Conservation (phyloP, 2,797 vertebrate species). For the Falco peregrinus region DNA sequence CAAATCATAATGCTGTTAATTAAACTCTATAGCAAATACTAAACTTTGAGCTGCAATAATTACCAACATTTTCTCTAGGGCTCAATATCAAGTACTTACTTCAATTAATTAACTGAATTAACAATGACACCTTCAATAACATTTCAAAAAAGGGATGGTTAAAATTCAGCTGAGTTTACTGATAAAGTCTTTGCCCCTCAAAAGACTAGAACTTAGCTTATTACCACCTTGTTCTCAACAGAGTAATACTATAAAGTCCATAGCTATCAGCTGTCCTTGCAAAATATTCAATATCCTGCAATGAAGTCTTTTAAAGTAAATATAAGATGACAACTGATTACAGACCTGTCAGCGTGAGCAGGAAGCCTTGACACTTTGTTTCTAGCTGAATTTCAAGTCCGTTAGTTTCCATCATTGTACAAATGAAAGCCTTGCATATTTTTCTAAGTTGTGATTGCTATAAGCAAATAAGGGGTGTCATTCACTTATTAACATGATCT, state of each 20-base stretch:
- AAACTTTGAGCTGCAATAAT: slow-evolving; percentile 13
- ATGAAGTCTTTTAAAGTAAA: slow-evolving; percentile 51
- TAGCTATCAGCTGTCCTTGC: background rate
- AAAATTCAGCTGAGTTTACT: background rate
- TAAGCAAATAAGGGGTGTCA: slow-evolving; percentile 40
- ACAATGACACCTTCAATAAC: background rate
- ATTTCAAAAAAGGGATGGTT: background rate
- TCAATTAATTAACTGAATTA: slow-evolving; percentile 11
- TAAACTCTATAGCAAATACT: slow-evolving; percentile 19
- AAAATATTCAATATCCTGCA: slow-evolving; percentile 51
- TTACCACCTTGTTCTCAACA: slow-evolving; percentile 16
- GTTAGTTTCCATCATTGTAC: slow-evolving; percentile 55
- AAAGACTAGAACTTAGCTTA: background rate
- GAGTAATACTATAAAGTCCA: slow-evolving; percentile 12
- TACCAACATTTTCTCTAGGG: slow-evolving; percentile 4
- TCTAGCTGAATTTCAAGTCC: slow-evolving; percentile 34
- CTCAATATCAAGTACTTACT: slow-evolving; percentile 9
- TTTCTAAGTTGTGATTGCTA: background rate
- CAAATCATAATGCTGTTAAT: slow-evolving; percentile 7
- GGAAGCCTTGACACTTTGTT: slow-evolving; percentile 42
- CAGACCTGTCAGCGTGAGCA: slow-evolving; percentile 53
- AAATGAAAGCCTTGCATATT: slow-evolving; percentile 55
- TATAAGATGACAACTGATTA: slow-evolving; percentile 65
- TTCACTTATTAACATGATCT: background rate
- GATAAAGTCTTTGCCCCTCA: slow-evolving; percentile 3